Base-by-base conservation (phyloP, 2,113 vertebrate genomes). In the Apaloderma vittatum region DNA sequence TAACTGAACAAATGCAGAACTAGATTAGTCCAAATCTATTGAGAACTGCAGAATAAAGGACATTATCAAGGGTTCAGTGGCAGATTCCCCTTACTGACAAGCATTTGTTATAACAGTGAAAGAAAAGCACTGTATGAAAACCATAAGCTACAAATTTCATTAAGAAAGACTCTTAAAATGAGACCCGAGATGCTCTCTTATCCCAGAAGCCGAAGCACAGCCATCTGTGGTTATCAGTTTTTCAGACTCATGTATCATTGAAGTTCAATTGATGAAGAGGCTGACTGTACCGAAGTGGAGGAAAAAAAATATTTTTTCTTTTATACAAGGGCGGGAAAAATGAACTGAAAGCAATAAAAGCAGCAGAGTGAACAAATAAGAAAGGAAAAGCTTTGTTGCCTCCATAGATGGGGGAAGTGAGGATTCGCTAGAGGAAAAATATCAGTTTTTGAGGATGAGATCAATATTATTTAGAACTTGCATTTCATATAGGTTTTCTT, bases 1-100 rank as follows among this genome's bases (percentile, higher is more conserved):
- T 98, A 97, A 97, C 76, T 97, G 96, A 97, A 94, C 88, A 97
- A 97, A 96, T 93, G 86, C 86, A 93, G 89, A 96, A 96, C 97
- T 97, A 96, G 90, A 86, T 89, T 97, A 90, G 83, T 88, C 86
- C 77, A 94, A 76, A 93, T 97, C 97, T 97, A 30, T 89, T 95
- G 89, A 97, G 91, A 96, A 93, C 49, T 43, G 19, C 94, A 96
- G 94, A 97, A 97, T 96, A 94, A 97, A 97, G 78, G 84, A 95
- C 95, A 66, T 88, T 96, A 97, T 97, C 90, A 96, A 86, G 93
- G 86, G 80, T 97, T 95, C 85, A 70, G 57, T 85, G 71, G 76
- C 94, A 94, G 77, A 88, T 93, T 95, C 89, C 45, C 48, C n/a
- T 77, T 94, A 72, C 61, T 76, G 87, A 95, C 88, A 93, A 90